Conservation (phyloP, 2,797 vertebrate species). For the Acridotheres tristis region DNA sequence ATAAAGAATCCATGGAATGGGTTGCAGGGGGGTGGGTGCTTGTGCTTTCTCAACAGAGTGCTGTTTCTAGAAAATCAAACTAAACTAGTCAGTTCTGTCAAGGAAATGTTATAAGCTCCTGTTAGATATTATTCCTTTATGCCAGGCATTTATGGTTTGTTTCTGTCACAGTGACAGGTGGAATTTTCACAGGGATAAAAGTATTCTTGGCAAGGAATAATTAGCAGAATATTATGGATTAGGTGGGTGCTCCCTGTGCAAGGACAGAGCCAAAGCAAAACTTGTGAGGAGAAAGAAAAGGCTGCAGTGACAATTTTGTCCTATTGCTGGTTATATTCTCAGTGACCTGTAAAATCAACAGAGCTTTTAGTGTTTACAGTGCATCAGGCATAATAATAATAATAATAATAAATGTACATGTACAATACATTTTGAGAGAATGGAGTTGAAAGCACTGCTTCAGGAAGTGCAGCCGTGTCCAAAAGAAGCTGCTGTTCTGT, state of each 20-base stretch:
- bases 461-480: neutral
- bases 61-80: constrained; percentile 36
- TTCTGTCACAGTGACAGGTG: neutral
- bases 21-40: no score
- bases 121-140: neutral
- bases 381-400: neutral
- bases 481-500: neutral
- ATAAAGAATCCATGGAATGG: neutral
- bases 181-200: neutral
- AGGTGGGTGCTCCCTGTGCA: neutral
- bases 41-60: neutral
- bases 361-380: neutral
- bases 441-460: neutral
- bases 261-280: neutral
- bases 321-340: neutral
- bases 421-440: neutral
- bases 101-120: neutral
- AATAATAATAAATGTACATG: neutral
- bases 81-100: neutral
- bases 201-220: neutral
- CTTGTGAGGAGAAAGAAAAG: neutral
- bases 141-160: neutral
- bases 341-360: constrained; percentile 1
- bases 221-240: neutral
- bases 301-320: neutral